Base-by-base conservation (phyloP, 2,797 vertebrate species). In the Caiman crocodilus region DNA sequence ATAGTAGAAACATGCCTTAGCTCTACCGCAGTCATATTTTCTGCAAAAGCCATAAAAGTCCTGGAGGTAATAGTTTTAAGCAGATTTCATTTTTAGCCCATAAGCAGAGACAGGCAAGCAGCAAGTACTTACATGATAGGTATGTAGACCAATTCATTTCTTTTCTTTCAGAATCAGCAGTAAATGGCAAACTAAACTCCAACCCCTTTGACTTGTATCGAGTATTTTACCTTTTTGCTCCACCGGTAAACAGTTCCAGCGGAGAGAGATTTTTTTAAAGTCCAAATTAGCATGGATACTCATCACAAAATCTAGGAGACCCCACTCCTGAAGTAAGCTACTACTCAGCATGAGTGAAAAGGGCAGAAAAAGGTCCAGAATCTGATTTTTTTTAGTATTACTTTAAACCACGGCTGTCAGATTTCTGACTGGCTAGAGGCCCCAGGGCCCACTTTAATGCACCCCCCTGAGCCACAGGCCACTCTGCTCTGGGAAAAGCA, bases 101-200 rank as follows among this genome's bases (percentile, higher is more conserved):
- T 80, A 65, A 97, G 91, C 92, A 97, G 92, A 98, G 78, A 87
- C 87, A 93, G 91, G 80, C 93, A 57, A 0, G 87, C 95, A 94
- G 96, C 98, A 98, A 97, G 98, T 96, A 94, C 82, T 76, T 95
- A 97, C 98, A 97, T 5, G 97, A 97, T 14, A 97, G 95, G 97
- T 96, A 98, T 97, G 97, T 25, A 15, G 92, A 84, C 74, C 88
- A 89, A 93, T 84, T 96, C 82, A 71, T 88, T 83, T 80, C 75
- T 87, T 97, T 85, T 80, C 93, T 94, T 85, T 67, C 58, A 20
- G 12, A 82, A 83, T 67, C 81, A 94, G 82, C 82, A 96, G 23
- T 84, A 95, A 96, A 90, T 81, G 95, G 90, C 90, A 96, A 95
- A 95, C 55, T 58, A 75, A 79, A 87, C 90, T 89, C 92, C 90